A percentile compares a stretch with the other conserved stretches of the same genome.
Evolutionary conservation across 2,888 invertebrate genomes (phyloP).

Genomic region (Oxytorus armatus): DNA sequence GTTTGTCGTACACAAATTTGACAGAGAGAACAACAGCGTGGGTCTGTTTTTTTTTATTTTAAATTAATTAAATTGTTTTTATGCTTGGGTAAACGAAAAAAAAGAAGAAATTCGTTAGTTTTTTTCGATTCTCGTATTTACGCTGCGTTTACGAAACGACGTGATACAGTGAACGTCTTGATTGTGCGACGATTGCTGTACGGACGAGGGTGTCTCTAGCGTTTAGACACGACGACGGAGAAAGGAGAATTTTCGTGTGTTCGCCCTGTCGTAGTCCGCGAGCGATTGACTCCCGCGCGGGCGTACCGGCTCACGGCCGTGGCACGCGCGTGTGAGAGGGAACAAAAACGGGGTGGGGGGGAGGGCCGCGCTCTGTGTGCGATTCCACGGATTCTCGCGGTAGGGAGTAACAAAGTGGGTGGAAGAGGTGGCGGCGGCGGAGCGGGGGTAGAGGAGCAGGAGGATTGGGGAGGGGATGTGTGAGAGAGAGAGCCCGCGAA

Average conservation of each 20-base stretch:
- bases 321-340: constrained; percentile 81
- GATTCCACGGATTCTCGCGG: constrained; percentile 73
- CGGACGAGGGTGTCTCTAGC: constrained; percentile 4
- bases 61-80: not conserved
- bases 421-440: constrained; percentile 72
- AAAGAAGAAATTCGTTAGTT: not conserved
- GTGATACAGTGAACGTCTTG: not conserved
- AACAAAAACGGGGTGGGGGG: constrained; percentile 72
- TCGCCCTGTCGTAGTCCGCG: constrained; percentile 82
- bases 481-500: constrained; percentile 77
- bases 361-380: constrained; percentile 76
- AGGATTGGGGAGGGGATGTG: constrained; percentile 78
- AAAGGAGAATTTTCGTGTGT: constrained; percentile 67
- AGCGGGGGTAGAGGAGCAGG: constrained; percentile 56
- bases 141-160: not conserved
- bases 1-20: constrained; percentile 6
- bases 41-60: not conserved
- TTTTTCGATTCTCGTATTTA: not conserved
- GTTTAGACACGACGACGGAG: constrained; percentile 42
- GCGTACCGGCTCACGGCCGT: constrained; percentile 78
- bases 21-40: constrained; percentile 2
- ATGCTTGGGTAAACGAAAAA: no score
- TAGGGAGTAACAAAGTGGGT: constrained; percentile 71
- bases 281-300: constrained; percentile 83
- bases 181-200: not conserved